Evolutionary conservation across 2,888 invertebrate species (phyloP).

Genomic region (Auanema freiburgensis): DNA sequence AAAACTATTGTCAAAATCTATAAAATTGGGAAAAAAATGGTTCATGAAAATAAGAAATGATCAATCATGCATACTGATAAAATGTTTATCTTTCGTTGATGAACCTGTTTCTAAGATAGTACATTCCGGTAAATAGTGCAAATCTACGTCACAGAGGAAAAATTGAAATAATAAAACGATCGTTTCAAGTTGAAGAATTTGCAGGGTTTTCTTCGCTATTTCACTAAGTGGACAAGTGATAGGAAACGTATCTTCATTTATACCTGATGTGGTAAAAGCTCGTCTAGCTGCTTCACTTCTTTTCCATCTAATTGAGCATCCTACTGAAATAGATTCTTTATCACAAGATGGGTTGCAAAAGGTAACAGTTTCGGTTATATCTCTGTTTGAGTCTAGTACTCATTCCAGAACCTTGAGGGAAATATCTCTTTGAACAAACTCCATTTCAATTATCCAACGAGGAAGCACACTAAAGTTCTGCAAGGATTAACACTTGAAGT

Average conservation of each 20-base stretch:
- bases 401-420: conserved; percentile 60
- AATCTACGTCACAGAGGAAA: neutral
- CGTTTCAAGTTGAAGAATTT: conserved; percentile 13
- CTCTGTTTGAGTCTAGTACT: conserved; percentile 1
- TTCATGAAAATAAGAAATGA: no score
- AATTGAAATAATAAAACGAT: neutral
- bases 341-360: conserved; percentile 40
- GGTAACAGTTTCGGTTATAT: conserved; percentile 12
- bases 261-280: conserved; percentile 68
- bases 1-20: no score
- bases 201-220: conserved; percentile 70
- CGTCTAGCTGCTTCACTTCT: conserved; percentile 66
- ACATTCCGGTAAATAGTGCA: neutral
- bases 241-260: conserved; percentile 66
- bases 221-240: conserved; percentile 69
- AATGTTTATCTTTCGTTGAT: no score
- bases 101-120: no score
- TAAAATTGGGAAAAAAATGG: no score
- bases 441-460: conserved; percentile 66
- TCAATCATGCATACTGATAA: no score
- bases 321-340: conserved; percentile 65
- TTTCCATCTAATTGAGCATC: conserved; percentile 65
- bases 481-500: conserved; percentile 62
- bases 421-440: conserved; percentile 64
- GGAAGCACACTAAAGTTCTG: conserved; percentile 64